Evolutionary conservation across 2,797 vertebrate genomes (phyloP), one percentile per base, ranked within the genome.

Genomic region (Argya squamiceps): DNA sequence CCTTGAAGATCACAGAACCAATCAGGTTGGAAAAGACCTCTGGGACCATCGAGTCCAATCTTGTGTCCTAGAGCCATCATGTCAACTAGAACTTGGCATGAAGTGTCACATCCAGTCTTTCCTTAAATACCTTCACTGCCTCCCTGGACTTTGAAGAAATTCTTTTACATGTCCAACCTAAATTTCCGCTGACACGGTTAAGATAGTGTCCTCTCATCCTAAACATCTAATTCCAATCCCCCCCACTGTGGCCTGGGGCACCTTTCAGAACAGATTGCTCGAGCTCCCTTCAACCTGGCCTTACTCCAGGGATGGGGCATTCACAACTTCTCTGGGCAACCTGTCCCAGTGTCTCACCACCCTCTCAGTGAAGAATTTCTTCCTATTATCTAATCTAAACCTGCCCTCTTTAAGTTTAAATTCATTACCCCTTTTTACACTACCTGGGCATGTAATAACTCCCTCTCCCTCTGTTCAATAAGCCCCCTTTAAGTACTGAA

Each of bases 191-290:
- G 18, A 26, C 1, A 0, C 26, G 41, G 10, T 60, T 53, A 22
- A 59, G 24, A 53, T 6, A 34, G 2, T 20, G 9, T 36, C 9
- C 5, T 60, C 15, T 67, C 12, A 22, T 53, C 30, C 69, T 53
- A 12, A 36, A 34, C 7, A 27, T 46, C 26, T 60, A 12, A 11
- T 21, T 53, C 30, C 39, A 60, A 4, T 27, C 2, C 8, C 6
- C 15, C 7, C 3, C 4, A 1, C 12, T n/a, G 39, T 44, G 29
- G 9, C 1, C 26, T 18, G 21, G 24, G 34, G 53, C 17, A 15
- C 4, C 8, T 47, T 67, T 30, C 39, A 41, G 22, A 41, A 11
- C 0, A 0, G 26, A 30, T 32, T 60, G 12, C 34, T 53, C 26
- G 20, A 39, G 6, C 9, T 21, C 9, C 9, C 9, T 53, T 46